Base-by-base conservation (phyloP, 2,797 vertebrate species). In the Muscicapa comitata region DNA sequence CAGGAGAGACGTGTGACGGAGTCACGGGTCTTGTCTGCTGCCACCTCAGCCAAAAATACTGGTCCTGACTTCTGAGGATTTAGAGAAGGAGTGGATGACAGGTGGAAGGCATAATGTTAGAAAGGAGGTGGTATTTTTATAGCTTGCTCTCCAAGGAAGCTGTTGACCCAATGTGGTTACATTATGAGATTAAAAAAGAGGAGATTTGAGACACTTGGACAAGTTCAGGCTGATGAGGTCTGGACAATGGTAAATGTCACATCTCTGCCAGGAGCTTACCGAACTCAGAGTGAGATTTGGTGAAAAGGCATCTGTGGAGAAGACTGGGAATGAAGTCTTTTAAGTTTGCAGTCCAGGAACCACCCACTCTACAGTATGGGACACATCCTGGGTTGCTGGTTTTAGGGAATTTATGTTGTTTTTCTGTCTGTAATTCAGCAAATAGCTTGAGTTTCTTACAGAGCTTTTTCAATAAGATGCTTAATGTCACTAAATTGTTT, bases 121-220 rank as follows among this genome's bases (percentile, higher is more conserved):
- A 91, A 91, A 74, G 33, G 26, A 90, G 55, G 59, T 25, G 53
- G 75, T 87, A 33, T 77, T 93, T 94, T 91, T 87, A 75, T 29
- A 62, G 45, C 19, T 29, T 25, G 26, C 16, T 86, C 59, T 45
- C 35, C 68, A 62, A 55, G 73, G 54, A 93, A 80, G 35, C 24
- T 82, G 48, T 33, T 78, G 65, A 68, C n/a, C 17, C 45, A 57
- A 51, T 2, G 33, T 24, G 35, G 51, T 33, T 53, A 45, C 9
- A 11, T 2, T 58, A 35, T 0, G 0, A 45, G 47, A 47, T 43
- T 43, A 21, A 45, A 70, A 73, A 82, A 55, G 17, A 53, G n/a
- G 28, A 65, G 50, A 65, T 55, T 2, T 53, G 66, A 80, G 77
- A 35, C 15, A 8, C 26, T 76, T 12, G 59, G 24, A 55, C 21